Percentiles rank a stretch among this genome's conserved stretches.
phyloP scores from a whole-genome alignment of 2,113 vertebrate species.

The Mirza zaza region DNA sequence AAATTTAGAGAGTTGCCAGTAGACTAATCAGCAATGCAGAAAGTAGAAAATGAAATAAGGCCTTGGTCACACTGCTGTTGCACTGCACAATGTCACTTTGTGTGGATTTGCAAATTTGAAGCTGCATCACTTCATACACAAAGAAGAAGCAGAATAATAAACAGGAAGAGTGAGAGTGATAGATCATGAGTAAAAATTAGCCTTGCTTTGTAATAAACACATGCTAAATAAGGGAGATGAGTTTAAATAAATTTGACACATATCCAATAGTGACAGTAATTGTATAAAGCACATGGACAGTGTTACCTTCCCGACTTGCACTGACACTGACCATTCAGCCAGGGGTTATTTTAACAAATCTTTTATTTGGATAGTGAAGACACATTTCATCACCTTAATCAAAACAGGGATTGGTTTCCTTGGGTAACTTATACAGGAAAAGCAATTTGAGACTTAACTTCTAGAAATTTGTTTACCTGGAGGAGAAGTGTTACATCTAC shows the following conservation, averaged over 20 bases:
- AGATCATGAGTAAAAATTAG: slow-evolving; percentile 53
- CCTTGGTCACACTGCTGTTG: not conserved
- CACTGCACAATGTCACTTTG: slow-evolving; percentile 53
- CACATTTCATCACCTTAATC: slow-evolving; percentile 56
- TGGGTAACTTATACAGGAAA: slow-evolving; percentile 50
- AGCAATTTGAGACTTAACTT: slow-evolving; percentile 59
- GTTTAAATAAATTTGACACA: slow-evolving; percentile 46
- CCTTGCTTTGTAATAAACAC: slow-evolving; percentile 32
- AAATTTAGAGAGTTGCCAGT: slow-evolving; percentile 39
- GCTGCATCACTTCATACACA: slow-evolving; percentile 44
- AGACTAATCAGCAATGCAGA: slow-evolving; percentile 44
- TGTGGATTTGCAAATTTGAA: slow-evolving; percentile 42
- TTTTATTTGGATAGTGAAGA: slow-evolving; percentile 24
- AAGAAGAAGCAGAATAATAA: slow-evolving; percentile 61
- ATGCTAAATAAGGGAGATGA: slow-evolving; percentile 35
- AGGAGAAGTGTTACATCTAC: slow-evolving; percentile 56
- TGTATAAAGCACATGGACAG: not conserved
- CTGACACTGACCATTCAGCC: not conserved
- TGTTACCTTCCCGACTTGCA: not conserved
- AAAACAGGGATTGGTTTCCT: slow-evolving; percentile 63
- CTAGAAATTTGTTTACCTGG: slow-evolving; percentile 1
- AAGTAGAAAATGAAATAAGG: slow-evolving; percentile 42
- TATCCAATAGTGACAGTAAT: not conserved
- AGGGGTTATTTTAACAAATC: not conserved
- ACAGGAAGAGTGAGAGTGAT: slow-evolving; percentile 29